Evolutionary conservation across 92 coral and sea anemone genomes (phyloP), one percentile per base, ranked within the genome.

Genomic region (Porites rus): DNA sequence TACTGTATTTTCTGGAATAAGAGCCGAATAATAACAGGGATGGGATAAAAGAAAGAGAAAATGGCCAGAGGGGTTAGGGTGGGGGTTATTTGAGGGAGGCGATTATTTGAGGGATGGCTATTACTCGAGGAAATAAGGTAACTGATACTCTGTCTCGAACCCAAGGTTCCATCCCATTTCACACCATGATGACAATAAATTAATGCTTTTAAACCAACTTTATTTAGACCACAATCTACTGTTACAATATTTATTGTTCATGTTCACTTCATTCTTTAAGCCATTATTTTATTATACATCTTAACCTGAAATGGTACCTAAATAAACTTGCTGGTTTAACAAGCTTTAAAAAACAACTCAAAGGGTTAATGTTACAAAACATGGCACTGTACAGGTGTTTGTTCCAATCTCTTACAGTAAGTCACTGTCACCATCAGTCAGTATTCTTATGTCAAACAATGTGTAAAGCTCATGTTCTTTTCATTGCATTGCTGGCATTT

Each of bases 361-460:
- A 74, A 51, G 72, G 21, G 72, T 78, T 78, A 2, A 65, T 78
- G 19, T 63, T n/a, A n/a, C n/a, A n/a, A n/a, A 76, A 51, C 10
- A 11, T 22, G 25, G 52, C 8, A 63, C 53, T 62, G 83, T 65
- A 43, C 72, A 78, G 25, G 21, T 64, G 58, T 78, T 50, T 25
- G 74, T 6, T 46, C 10, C 1, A 7, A 20, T 52, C 21, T 24
- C 75, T 16, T 3, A 20, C 10, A 17, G 46, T 25, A 73, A 10
- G 68, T 24, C 52, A 66, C 13, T 7, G 31, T 75, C 60, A 75
- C 3, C 43, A 7, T 24, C 3, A 8, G n/a, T 56, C 53, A 28
- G 8, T 69, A 51, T 17, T 8, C 7, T 3, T 6, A 16, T 21
- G 17, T n/a, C 14, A 53, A 17, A 69, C 75, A 59, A 56, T 25